These are phyloP conservation scores for Digitonthophagus gazella DNA, from an alignment of 2,888 invertebrate genomes.

Conservation along the genomic window DNA sequence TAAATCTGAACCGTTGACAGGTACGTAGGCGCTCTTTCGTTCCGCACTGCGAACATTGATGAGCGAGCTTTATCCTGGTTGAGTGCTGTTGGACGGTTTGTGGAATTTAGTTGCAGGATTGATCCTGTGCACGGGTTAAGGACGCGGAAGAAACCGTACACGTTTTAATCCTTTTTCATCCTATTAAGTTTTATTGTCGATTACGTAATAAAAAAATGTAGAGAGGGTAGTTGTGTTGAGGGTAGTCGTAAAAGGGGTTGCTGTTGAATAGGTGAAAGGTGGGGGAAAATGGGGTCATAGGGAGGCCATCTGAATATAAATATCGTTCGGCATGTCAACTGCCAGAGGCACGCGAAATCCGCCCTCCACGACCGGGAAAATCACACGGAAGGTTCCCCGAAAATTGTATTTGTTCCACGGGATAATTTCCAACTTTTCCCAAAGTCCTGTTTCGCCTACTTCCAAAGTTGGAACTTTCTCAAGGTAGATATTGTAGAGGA, in stretches of 20 bases:
- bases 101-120: neutral
- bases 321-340: constrained; percentile 16
- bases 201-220: neutral
- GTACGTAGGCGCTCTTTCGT: neutral
- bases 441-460: neutral
- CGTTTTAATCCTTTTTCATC: neutral
- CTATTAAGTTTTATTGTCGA: neutral
- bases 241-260: neutral
- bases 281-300: constrained; percentile 1
- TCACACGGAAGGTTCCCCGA: neutral
- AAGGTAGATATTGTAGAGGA: neutral
- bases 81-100: neutral
- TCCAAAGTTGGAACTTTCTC: neutral
- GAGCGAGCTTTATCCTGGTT: neutral
- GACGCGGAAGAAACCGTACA: neutral
- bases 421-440: neutral
- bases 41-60: neutral
- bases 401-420: neutral
- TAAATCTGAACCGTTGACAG: neutral
- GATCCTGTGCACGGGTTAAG: no score
- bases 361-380: neutral
- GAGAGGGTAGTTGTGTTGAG: no score
- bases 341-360: constrained; percentile 9
- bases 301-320: constrained; percentile 11
- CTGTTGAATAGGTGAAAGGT: neutral